Evolutionary conservation across 2,113 vertebrate genomes (phyloP), one percentile per base, ranked within the genome.

Genomic region (Percina caprodes): DNA sequence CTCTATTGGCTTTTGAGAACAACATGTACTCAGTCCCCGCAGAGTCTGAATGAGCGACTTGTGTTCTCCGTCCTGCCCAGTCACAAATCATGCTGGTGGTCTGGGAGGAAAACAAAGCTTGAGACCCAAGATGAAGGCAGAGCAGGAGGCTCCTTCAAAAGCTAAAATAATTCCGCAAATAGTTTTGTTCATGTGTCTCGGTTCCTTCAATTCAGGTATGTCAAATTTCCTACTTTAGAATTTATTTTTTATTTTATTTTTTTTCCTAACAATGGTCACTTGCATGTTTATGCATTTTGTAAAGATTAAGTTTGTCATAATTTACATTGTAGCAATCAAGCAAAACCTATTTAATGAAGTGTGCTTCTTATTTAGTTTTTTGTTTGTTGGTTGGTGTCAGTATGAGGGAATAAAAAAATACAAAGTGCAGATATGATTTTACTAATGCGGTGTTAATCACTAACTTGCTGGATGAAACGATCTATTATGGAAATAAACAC

Each of bases 51-150:
- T 87, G 90, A 91, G 87, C 88, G 90, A 94, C 95, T 42, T 94
- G 95, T 89, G 91, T 96, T 95, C 94, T 91, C 93, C 88, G 90
- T 95, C 92, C 91, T 95, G 94, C 95, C 92, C 93, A 72, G 94
- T 94, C 94, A 93, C 92, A 94, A 95, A 96, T 96, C 95, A 96
- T 96, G 96, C 94, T 95, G 96, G 92, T 95, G 92, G 93, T 94
- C 93, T 91, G 87, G 90, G 87, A 93, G 92, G 90, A 92, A 93
- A 93, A 94, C 88, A 86, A 89, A 94, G 92, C 87, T 90, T 89
- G 81, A 94, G 91, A 96, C 93, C 94, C 94, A 96, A 96, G 95
- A 97, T 97, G 97, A 96, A 95, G 96, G 92, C 94, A 93, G 95
- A 93, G 94, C 95, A 80, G 91, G 91, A 91, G 87, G 76, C 91